These are phyloP conservation scores for Fragum fragum DNA, from an alignment of 2,888 invertebrate species.

Conservation along the genomic window DNA sequence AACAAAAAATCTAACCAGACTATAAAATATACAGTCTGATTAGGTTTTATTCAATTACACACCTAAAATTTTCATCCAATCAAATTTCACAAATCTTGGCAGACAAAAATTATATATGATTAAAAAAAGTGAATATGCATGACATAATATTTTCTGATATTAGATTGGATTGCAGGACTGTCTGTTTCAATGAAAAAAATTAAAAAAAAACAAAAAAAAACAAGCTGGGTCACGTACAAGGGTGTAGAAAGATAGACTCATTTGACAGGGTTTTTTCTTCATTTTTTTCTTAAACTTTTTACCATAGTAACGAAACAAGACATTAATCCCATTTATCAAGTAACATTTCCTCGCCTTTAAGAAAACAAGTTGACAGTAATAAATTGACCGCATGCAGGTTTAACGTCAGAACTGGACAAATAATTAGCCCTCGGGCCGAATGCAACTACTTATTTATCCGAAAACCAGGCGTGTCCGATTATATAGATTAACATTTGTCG, in stretches of 20 bases:
- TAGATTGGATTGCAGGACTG: too few relatives aligned
- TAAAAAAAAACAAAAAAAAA: too few relatives aligned
- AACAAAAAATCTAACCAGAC: too few relatives aligned
- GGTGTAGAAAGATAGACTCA: not conserved
- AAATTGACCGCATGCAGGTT: slow-evolving; percentile 23
- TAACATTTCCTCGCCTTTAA: not conserved
- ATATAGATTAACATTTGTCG: slow-evolving; percentile 23
- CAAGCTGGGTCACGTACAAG: not conserved
- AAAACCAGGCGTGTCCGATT: slow-evolving; percentile 25
- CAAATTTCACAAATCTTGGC: too few relatives aligned
- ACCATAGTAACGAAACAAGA: not conserved
- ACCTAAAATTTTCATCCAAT: too few relatives aligned
- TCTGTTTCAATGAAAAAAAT: too few relatives aligned
- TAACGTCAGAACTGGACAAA: slow-evolving; percentile 18
- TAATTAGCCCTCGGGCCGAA: not conserved
- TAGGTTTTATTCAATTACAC: too few relatives aligned
- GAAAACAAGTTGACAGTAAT: slow-evolving; percentile 23
- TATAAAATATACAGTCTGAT: too few relatives aligned
- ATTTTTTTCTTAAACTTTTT: not conserved
- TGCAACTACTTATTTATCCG: slow-evolving; percentile 24
- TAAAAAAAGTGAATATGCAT: too few relatives aligned
- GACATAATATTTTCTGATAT: too few relatives aligned
- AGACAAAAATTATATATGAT: too few relatives aligned
- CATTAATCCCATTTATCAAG: slow-evolving; percentile 8
- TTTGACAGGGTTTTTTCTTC: too few relatives aligned